Evolutionary conservation across 2,888 invertebrate genomes (phyloP), one percentile per base, ranked within the genome.

Genomic region (Drosophila affinis): DNA sequence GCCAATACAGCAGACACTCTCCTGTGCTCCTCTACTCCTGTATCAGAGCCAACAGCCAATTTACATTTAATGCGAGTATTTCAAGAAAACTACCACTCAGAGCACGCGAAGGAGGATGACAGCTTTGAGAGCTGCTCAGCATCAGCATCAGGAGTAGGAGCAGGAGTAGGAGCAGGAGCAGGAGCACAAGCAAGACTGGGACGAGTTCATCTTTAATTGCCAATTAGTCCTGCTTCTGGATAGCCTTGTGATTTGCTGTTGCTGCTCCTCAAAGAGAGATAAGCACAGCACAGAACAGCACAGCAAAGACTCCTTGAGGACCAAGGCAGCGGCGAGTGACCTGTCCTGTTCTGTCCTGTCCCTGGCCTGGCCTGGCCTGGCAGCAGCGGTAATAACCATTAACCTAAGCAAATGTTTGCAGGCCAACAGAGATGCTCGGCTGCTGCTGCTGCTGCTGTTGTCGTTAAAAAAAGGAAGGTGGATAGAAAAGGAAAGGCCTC

Each of bases 361-460:
- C 21, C 21, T 21, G 21, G 27, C 27, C 55, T 55, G 55, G 9
- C 29, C 29, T 32, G 29, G 9, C 34, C 34, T 7, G 39, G 7
- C 39, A n/a, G 45, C 67, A 57, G 46, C 70, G 67, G 67, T 60
- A 67, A 67, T 69, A 71, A 72, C 63, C 76, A 75, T 75, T 75
- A 76, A 71, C 81, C 81, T 87, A 87, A 87, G 81, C 81, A 82
- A 82, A 82, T 81, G 82, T 85, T 81, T 85, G 76, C 81, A 46
- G 58, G 76, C 76, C 58, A 56, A 54, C 24, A 53, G 55, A 67
- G 46, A 61, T 67, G 74, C n/a, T n/a, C 29, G 29, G 48, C 45
- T 71, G 59, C 56, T 67, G 39, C 39, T 75, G 39, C 39, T 39
- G 12, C 34, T 39, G 39, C 39, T 39, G 39, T 67, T 58, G 76